Conservation (phyloP, 2,888 invertebrate genomes). For the Exocentrus adspersus region DNA sequence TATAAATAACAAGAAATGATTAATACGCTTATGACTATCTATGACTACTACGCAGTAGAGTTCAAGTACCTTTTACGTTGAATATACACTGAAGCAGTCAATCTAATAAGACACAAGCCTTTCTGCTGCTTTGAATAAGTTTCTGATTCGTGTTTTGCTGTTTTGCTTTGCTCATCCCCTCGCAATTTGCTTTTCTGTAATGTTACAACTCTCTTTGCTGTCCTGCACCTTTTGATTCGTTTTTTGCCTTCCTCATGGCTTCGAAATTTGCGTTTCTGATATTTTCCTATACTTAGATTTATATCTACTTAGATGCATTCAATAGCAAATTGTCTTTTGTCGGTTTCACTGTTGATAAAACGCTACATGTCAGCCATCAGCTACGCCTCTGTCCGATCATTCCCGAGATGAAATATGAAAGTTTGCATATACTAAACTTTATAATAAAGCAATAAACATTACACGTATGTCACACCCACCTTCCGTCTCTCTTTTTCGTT, state of each 20-base stretch:
- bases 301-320: no score
- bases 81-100: neutral
- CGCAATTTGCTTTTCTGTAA: no score
- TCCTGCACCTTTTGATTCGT: no score
- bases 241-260: no score
- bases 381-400: neutral
- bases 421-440: neutral
- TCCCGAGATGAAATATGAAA: constrained; percentile 7
- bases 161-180: no score
- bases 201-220: no score
- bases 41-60: neutral
- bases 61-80: neutral
- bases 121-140: neutral
- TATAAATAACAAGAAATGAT: neutral
- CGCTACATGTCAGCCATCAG: neutral
- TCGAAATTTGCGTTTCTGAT: no score
- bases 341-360: no score
- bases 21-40: neutral
- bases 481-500: constrained; percentile 10
- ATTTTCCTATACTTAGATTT: no score
- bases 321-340: no score
- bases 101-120: neutral
- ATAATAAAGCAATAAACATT: neutral
- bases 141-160: no score
- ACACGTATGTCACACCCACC: constrained; percentile 16